These are phyloP conservation scores for Fundulus diaphanus DNA, from an alignment of 2,797 vertebrate genomes.

Conservation along the genomic window DNA sequence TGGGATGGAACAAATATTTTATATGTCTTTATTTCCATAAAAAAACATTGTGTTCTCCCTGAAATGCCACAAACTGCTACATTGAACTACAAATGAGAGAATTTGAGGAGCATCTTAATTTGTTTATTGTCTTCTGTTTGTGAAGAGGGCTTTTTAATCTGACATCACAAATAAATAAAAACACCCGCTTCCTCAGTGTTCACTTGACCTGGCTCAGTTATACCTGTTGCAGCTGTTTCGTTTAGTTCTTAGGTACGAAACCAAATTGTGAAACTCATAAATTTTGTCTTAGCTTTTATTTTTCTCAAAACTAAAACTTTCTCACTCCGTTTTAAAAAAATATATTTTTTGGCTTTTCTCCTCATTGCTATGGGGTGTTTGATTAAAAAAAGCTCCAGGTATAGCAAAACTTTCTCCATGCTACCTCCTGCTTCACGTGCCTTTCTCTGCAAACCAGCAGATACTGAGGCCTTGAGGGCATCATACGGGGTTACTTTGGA, in stretches of 20 bases:
- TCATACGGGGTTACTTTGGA: constrained; percentile 9
- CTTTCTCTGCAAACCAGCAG: constrained; percentile 28
- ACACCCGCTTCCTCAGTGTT: no score
- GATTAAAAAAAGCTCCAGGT: constrained; percentile 20
- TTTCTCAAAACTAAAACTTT: neutral
- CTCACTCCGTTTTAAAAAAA: neutral
- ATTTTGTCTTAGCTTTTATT: neutral
- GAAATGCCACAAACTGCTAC: neutral
- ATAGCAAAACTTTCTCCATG: constrained; percentile 7
- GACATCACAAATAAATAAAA: neutral
- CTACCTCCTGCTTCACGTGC: constrained; percentile 16
- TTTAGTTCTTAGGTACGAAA: no score
- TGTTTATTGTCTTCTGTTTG: neutral
- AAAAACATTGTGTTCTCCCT: neutral
- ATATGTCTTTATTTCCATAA: no score
- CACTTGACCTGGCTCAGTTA: neutral
- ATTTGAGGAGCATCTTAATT: no score
- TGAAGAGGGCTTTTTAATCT: neutral
- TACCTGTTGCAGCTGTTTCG: neutral
- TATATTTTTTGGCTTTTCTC: neutral
- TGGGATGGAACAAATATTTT: no score
- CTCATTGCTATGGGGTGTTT: neutral
- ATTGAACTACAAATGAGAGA: neutral
- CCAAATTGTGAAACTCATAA: constrained; percentile 21
- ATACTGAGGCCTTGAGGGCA: constrained; percentile 23